Evolutionary conservation across 2,113 vertebrate genomes (phyloP).

Genomic region (Percina caprodes): DNA sequence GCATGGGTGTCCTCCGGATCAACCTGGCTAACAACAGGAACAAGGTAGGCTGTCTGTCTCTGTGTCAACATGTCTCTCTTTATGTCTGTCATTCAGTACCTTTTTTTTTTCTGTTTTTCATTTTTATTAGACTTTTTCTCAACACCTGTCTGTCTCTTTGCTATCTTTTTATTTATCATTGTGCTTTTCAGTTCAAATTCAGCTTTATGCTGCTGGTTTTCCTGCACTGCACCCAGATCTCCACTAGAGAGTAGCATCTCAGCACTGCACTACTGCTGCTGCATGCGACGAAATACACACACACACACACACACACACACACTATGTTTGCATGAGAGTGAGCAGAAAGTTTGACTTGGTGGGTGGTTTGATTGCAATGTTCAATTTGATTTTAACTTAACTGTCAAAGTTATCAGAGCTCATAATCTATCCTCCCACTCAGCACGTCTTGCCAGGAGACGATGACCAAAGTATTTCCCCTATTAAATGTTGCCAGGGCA

Average conservation of each 20-base stretch:
- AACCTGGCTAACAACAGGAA: conserved; percentile 84
- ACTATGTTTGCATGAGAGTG: conserved; percentile 9
- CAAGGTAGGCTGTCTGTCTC: conserved; percentile 69
- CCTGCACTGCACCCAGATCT: conserved; percentile 6
- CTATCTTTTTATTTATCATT: background rate
- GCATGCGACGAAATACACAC: background rate
- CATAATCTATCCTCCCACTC: conserved; percentile 43
- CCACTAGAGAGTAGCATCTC: conserved; percentile 64
- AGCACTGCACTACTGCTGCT: background rate
- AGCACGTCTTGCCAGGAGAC: conserved; percentile 41
- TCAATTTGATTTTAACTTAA: conserved; percentile 62
- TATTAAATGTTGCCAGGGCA: conserved; percentile 40
- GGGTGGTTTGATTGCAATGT: conserved; percentile 43
- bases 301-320: background rate
- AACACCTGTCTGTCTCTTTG: background rate
- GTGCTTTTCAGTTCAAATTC: background rate
- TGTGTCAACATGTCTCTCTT: background rate
- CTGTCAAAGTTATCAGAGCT: conserved; percentile 46
- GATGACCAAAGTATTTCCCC: conserved; percentile 55
- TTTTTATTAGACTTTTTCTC: background rate
- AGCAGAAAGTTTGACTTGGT: conserved; percentile 17
- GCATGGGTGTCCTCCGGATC: conserved; percentile 85
- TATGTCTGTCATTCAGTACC: background rate
- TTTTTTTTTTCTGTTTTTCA: background rate
- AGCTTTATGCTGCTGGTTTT: background rate